Conservation (phyloP, 2,113 vertebrate genomes). For the Myrmophylax atrothorax region DNA sequence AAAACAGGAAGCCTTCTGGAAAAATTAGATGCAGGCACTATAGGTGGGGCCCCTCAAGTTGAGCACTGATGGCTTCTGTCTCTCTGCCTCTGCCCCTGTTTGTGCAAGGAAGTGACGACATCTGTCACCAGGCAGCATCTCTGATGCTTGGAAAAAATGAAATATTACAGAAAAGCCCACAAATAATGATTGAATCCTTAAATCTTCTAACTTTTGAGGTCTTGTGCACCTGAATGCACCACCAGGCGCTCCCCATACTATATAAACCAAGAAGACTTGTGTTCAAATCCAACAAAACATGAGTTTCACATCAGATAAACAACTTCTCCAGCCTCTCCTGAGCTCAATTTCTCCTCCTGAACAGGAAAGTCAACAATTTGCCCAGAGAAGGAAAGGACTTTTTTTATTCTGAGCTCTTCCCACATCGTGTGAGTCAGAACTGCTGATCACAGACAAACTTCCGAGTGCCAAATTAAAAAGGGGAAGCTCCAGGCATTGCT, state of each 20-base stretch:
- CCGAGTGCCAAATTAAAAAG: background rate
- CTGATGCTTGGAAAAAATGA: background rate
- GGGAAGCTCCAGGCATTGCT: conserved; percentile 15
- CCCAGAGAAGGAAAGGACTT: background rate
- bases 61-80: background rate
- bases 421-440: background rate
- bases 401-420: background rate
- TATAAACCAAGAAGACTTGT: rapidly evolving
- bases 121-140: background rate
- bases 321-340: background rate
- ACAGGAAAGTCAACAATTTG: background rate
- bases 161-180: background rate
- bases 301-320: background rate
- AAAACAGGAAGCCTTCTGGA: background rate
- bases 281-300: background rate
- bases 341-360: background rate
- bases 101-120: background rate
- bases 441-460: background rate
- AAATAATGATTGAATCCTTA: background rate
- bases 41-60: background rate
- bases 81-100: background rate
- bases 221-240: background rate
- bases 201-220: background rate
- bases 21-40: background rate
- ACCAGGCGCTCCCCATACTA: background rate